Evolutionary conservation across 2,797 vertebrate genomes (phyloP).

Genomic region (Todus mexicanus): DNA sequence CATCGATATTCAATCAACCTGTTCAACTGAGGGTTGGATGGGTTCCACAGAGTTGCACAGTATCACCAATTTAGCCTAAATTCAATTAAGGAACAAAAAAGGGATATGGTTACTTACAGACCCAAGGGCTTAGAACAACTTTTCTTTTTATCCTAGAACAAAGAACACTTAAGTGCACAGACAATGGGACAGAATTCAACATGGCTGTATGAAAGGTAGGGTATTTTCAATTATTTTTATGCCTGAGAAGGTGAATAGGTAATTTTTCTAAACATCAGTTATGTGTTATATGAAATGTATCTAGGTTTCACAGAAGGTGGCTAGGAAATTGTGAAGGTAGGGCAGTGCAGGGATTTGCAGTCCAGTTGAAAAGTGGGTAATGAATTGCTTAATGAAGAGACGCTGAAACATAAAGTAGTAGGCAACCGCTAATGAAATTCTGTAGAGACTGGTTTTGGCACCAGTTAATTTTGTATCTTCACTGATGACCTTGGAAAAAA

Average conservation of each 20-base stretch:
- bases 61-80: not conserved
- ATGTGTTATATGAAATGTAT: not conserved
- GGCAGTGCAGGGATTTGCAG: not conserved
- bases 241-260: not conserved
- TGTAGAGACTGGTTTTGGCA: not conserved
- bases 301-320: not conserved
- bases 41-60: not conserved
- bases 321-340: not conserved
- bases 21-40: not conserved
- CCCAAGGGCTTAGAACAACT: not conserved
- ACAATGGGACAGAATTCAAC: not conserved
- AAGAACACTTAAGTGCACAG: not conserved
- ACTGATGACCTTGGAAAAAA: constrained; percentile 28
- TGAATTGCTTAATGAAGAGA: not conserved
- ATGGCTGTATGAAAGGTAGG: not conserved
- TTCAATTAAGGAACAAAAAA: not conserved
- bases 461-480: not conserved
- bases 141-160: not conserved
- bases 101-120: not conserved
- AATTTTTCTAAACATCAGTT: not conserved
- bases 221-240: not conserved
- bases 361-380: not conserved
- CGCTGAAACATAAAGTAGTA: not conserved
- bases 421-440: not conserved
- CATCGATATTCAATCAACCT: not conserved